These are phyloP conservation scores for Drosophila paranaensis DNA, from an alignment of 2,888 invertebrate species.

Conservation along the genomic window DNA sequence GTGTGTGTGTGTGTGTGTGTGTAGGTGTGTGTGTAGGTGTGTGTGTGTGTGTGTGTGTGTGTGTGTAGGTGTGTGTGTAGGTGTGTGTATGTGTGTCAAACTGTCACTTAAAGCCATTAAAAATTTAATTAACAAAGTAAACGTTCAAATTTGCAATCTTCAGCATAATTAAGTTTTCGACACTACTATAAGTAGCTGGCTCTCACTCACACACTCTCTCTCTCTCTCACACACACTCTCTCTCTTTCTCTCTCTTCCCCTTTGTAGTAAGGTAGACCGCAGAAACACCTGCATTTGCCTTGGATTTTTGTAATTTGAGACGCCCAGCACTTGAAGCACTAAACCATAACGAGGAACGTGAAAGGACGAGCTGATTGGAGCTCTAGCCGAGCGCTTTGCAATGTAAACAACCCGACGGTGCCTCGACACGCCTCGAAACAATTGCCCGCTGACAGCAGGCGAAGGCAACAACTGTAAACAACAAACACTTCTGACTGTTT, in stretches of 20 bases:
- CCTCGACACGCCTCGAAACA: background rate
- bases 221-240: background rate
- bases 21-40: too few relatives aligned
- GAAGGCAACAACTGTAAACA: constrained; percentile 18
- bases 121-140: constrained; percentile 68
- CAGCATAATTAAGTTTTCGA: constrained; percentile 58
- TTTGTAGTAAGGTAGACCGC: constrained; percentile 22
- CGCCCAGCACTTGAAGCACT: constrained; percentile 26
- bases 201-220: background rate
- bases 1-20: background rate
- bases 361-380: constrained; percentile 10
- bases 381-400: constrained; percentile 7
- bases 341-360: constrained; percentile 1
- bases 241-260: background rate
- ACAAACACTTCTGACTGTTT: constrained; percentile 33
- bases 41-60: constrained; percentile 3
- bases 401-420: background rate
- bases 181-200: background rate
- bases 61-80: background rate
- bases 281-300: constrained; percentile 33
- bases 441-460: constrained; percentile 3
- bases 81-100: background rate
- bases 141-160: constrained; percentile 47
- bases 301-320: constrained; percentile 18
- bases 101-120: constrained; percentile 41